These are phyloP conservation scores for Eulemur macaco DNA, from an alignment of 2,113 vertebrate species.

Conservation along the genomic window DNA sequence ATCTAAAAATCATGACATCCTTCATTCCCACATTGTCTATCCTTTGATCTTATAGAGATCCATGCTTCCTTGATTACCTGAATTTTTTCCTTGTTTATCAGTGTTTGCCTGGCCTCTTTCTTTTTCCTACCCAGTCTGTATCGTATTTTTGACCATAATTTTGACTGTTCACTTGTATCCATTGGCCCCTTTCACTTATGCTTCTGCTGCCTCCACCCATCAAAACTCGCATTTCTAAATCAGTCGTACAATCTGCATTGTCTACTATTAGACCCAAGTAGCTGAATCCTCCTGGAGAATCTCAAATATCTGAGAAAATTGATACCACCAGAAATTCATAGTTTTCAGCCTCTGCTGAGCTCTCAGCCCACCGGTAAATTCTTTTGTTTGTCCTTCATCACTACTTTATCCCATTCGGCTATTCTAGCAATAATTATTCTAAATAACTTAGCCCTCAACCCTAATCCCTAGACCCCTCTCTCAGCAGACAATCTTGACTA, in stretches of 20 bases:
- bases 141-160: background rate
- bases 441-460: background rate
- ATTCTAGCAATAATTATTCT: background rate
- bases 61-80: background rate
- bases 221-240: background rate
- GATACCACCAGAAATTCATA: background rate
- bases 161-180: background rate
- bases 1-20: background rate
- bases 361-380: background rate
- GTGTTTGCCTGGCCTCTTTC: background rate
- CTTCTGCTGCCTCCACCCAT: background rate
- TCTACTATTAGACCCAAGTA: background rate
- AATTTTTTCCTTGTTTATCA: background rate
- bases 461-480: background rate
- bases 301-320: background rate
- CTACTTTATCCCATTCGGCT: background rate
- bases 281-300: background rate
- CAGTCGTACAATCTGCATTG: background rate
- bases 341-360: background rate
- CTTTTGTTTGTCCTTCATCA: background rate
- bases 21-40: background rate
- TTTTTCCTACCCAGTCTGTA: background rate
- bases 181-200: background rate
- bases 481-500: background rate
- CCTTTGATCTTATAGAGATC: background rate